Percentiles rank a stretch among this genome's conserved stretches.
Conservation (phyloP, 1,140 invertebrate genomes). For the Manduca sexta region DNA sequence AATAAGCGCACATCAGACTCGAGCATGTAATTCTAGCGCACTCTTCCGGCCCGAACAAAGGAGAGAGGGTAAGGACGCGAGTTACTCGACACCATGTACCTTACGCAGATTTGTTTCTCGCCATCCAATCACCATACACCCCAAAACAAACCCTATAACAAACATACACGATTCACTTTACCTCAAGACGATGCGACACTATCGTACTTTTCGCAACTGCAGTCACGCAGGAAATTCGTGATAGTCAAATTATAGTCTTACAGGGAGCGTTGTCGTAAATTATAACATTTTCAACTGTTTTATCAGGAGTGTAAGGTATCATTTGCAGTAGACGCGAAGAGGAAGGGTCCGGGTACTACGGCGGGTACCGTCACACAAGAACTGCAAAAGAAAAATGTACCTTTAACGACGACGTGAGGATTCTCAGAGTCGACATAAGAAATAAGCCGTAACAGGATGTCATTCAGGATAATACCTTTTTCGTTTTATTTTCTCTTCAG, state of each 20-base stretch:
- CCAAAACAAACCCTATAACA: conserved; percentile 41
- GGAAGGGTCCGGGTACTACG: conserved; percentile 55
- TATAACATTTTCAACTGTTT: conserved; percentile 69
- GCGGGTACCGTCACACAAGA: conserved; percentile 61
- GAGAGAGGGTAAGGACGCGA: conserved; percentile 72
- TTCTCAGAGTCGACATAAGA: conserved; percentile 61
- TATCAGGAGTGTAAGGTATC: conserved; percentile 52
- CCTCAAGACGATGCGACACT: conserved; percentile 18
- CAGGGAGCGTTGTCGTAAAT: conserved; percentile 62
- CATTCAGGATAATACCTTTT: conserved; percentile 65
- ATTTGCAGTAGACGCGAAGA: conserved; percentile 53
- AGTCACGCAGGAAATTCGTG: conserved; percentile 64
- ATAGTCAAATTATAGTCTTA: conserved; percentile 73
- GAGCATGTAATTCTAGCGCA: conserved; percentile 73
- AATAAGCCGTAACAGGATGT: conserved; percentile 70
- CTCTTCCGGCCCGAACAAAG: conserved; percentile 72
- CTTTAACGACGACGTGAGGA: conserved; percentile 67
- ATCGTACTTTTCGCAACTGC: conserved; percentile 51
- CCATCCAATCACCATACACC: conserved; percentile 31
- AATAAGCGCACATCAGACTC: conserved; percentile 72
- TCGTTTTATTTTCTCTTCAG: conserved; percentile 51
- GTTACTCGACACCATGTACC: conserved; percentile 71
- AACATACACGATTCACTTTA: conserved; percentile 37
- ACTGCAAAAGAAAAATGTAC: conserved; percentile 72
- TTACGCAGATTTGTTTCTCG: conserved; percentile 72